Conservation (phyloP, 2,888 invertebrate genomes). For the Mimas tiliae region DNA sequence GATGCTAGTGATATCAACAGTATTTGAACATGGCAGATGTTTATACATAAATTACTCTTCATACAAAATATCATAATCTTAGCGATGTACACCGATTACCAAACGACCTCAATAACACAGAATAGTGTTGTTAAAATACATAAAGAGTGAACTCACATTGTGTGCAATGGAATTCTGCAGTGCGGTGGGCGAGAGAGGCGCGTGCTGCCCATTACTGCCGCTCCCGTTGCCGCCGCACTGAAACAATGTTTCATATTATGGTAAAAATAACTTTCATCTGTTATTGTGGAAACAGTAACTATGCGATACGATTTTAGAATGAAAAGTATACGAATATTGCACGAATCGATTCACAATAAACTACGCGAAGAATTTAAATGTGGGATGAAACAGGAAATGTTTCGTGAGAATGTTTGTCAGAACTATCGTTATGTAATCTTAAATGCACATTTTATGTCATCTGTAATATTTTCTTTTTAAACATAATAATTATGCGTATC, state of each 20-base stretch:
- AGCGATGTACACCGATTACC: neutral
- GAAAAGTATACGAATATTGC: neutral
- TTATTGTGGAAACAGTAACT: slow-evolving; percentile 16
- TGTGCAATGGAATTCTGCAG: slow-evolving; percentile 77
- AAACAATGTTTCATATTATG: slow-evolving; percentile 57
- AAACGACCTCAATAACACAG: neutral
- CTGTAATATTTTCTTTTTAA: too few species aligned
- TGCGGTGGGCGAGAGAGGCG: slow-evolving; percentile 80
- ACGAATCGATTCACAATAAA: neutral
- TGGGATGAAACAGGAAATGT: too few species aligned
- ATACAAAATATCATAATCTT: neutral
- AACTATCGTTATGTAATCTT: too few species aligned
- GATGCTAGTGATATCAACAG: too few species aligned
- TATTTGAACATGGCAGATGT: neutral
- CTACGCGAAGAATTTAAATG: neutral
- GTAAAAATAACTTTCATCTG: slow-evolving; percentile 51
- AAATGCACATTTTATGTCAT: too few species aligned
- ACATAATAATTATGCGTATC: too few species aligned
- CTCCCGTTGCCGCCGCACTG: slow-evolving; percentile 76
- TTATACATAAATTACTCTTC: neutral
- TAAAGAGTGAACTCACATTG: slow-evolving; percentile 65
- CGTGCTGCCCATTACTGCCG: slow-evolving; percentile 80
- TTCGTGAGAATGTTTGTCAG: too few species aligned
- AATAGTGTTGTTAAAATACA: neutral
- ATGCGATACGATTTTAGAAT: neutral